A percentile compares a stretch with the other conserved stretches of the same genome.
These are phyloP conservation scores for Wasmannia auropunctata DNA, from an alignment of 1,140 invertebrate genomes.

Conservation along the genomic window DNA sequence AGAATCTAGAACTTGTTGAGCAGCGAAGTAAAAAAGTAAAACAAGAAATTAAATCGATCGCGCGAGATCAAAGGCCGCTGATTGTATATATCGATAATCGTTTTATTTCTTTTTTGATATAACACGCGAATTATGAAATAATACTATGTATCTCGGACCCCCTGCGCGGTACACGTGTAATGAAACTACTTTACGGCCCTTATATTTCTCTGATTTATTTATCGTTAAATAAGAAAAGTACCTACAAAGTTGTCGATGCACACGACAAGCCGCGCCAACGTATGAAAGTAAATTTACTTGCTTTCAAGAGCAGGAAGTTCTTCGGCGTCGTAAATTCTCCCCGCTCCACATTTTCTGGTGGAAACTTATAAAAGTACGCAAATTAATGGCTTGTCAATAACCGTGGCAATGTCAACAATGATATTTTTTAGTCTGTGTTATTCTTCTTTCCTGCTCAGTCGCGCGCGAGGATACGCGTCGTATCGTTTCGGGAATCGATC, in stretches of 20 bases:
- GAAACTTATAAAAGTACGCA: conserved; percentile 51
- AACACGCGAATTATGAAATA: not conserved
- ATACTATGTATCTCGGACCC: not conserved
- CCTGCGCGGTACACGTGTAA: not conserved
- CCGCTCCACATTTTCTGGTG: conserved; percentile 41
- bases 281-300: conserved; percentile 55
- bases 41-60: not conserved
- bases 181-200: conserved; percentile 12
- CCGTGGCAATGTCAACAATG: conserved; percentile 37
- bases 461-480: not conserved
- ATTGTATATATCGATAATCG: not conserved
- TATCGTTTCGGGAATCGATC: not conserved
- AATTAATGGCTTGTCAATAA: conserved; percentile 60
- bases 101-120: not conserved
- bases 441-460: not conserved
- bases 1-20: not conserved
- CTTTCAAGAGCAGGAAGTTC: conserved; percentile 45
- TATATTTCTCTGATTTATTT: conserved; percentile 49
- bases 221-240: conserved; percentile 51
- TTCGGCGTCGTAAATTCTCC: conserved; percentile 47
- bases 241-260: conserved; percentile 51
- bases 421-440: conserved; percentile 30
- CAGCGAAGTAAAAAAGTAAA: not conserved
- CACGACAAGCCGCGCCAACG: conserved; percentile 41
- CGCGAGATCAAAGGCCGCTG: not conserved